Evolutionary conservation across 2,113 vertebrate species (phyloP).

Genomic region (Aptenodytes forsteri): DNA sequence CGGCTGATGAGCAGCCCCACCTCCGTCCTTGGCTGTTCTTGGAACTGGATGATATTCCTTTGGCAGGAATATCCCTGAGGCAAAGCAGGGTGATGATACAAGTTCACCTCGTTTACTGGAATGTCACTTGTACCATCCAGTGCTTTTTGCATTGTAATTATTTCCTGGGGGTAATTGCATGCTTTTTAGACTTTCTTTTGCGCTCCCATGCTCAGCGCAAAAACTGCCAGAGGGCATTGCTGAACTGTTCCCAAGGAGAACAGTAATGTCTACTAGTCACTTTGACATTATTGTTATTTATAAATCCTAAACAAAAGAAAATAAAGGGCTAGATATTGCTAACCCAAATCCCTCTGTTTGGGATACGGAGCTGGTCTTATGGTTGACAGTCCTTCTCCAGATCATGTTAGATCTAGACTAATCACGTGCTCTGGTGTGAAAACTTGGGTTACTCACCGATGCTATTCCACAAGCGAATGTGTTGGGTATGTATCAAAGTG

Average conservation of each 20-base stretch:
- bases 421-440: background rate
- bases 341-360: background rate
- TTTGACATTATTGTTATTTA: background rate
- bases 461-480: background rate
- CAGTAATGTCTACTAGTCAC: background rate
- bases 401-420: background rate
- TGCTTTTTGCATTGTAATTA: slow-evolving; percentile 57
- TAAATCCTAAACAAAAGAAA: background rate
- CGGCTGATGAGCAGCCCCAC: background rate
- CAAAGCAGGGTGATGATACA: slow-evolving; percentile 51
- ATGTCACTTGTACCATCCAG: slow-evolving; percentile 50
- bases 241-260: slow-evolving; percentile 54
- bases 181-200: slow-evolving; percentile 58
- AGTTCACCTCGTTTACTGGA: slow-evolving; percentile 59
- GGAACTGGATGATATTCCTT: slow-evolving; percentile 41
- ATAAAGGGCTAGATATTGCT: background rate
- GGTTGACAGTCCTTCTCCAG: background rate
- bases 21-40: slow-evolving; percentile 18
- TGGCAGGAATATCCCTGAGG: slow-evolving; percentile 49
- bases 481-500: background rate
- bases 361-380: background rate
- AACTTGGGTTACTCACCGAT: background rate
- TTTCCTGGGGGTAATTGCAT: slow-evolving; percentile 57
- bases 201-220: slow-evolving; percentile 46
- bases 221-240: slow-evolving; percentile 11